Conservation (phyloP, 1,140 invertebrate species). For the Drosophila chauvacae region DNA sequence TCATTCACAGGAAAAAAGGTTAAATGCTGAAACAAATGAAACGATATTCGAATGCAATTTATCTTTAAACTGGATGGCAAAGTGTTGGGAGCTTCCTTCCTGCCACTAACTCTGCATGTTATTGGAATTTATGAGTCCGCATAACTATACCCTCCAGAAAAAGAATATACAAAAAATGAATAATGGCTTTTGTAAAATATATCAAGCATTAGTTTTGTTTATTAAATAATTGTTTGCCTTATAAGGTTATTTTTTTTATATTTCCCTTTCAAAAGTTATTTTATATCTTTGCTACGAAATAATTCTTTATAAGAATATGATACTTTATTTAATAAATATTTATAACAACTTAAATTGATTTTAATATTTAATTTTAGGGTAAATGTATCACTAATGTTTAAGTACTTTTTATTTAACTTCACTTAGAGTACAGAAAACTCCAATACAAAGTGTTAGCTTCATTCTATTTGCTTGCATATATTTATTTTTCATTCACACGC, state of each 20-base stretch:
- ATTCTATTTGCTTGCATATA: slow-evolving; percentile 16
- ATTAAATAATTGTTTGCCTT: background rate
- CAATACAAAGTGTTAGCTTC: background rate
- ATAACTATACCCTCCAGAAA: slow-evolving; percentile 1
- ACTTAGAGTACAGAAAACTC: background rate
- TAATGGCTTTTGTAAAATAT: background rate
- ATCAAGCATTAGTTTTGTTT: background rate
- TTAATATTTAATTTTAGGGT: background rate
- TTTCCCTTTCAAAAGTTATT: too few species aligned
- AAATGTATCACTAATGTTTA: background rate
- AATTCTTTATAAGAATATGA: background rate
- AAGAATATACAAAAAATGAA: background rate
- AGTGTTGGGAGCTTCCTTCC: slow-evolving; percentile 22
- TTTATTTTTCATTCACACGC: slow-evolving; percentile 45
- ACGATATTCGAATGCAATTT: slow-evolving; percentile 36
- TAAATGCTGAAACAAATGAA: slow-evolving; percentile 23
- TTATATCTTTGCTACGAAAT: background rate
- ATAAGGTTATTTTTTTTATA: background rate
- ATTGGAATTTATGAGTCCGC: slow-evolving; percentile 16
- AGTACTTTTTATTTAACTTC: too few species aligned
- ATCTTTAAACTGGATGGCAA: slow-evolving; percentile 42
- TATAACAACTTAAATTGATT: too few species aligned
- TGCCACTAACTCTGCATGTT: background rate
- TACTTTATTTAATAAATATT: background rate
- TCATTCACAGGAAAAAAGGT: background rate